These are phyloP conservation scores for Drosophila picticornis DNA, from an alignment of 2,888 invertebrate genomes.

Conservation along the genomic window DNA sequence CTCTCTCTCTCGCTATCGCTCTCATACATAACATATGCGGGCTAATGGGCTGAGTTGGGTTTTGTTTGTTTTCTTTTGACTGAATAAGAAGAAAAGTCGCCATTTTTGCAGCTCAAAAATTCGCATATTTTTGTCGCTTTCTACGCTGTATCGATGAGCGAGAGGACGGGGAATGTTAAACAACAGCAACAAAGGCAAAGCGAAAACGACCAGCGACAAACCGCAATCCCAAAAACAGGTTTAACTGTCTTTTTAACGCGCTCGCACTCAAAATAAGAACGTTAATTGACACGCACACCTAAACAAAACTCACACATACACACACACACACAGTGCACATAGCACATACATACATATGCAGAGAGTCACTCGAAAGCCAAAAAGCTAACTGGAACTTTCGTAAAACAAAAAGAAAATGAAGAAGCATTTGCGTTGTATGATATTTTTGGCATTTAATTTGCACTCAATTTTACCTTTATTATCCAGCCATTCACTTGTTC, in stretches of 20 bases:
- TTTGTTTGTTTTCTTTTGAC: conserved; percentile 11
- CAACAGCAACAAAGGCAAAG: conserved; percentile 17
- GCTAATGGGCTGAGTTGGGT: background rate
- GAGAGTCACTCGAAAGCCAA: conserved; percentile 24
- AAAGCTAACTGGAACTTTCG: conserved; percentile 74
- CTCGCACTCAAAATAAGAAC: conserved; percentile 58
- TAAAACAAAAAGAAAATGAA: conserved; percentile 31
- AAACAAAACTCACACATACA: conserved; percentile 50
- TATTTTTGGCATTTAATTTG: conserved; percentile 46
- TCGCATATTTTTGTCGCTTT: conserved; percentile 32
- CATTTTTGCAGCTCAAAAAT: conserved; percentile 19
- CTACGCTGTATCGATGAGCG: conserved; percentile 29
- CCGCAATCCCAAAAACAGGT: conserved; percentile 59
- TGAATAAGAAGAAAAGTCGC: conserved; percentile 19
- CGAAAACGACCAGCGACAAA: conserved; percentile 39
- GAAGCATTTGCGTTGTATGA: conserved; percentile 28
- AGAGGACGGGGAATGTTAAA: background rate
- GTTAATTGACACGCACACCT: conserved; percentile 73
- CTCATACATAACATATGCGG: conserved; percentile 27
- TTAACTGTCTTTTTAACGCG: conserved; percentile 57
- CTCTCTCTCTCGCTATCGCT: background rate
- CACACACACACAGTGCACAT: conserved; percentile 10
- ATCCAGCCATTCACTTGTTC: conserved; percentile 26
- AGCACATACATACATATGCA: background rate
- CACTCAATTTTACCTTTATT: conserved; percentile 45